Evolutionary conservation across 2,113 vertebrate genomes (phyloP).

Genomic region (Pedetes capensis): DNA sequence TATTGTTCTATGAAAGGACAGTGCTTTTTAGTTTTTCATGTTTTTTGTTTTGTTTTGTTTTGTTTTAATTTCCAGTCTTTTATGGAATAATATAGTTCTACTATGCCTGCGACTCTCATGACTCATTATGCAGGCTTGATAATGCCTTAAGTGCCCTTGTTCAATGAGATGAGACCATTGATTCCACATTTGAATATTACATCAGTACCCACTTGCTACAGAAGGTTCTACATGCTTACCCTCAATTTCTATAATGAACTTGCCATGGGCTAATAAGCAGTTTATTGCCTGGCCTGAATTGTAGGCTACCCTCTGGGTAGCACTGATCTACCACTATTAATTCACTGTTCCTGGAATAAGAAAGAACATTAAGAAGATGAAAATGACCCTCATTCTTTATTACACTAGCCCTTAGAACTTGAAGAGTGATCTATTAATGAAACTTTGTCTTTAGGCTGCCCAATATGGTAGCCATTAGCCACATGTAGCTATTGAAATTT

Average conservation of each 20-base stretch:
- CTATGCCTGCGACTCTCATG: not conserved
- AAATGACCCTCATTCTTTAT: not conserved
- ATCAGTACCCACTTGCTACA: not conserved
- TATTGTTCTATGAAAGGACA: not conserved
- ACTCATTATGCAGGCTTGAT: not conserved
- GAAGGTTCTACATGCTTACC: not conserved
- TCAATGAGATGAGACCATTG: not conserved
- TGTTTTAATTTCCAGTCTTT: not conserved
- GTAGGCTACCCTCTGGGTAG: not conserved
- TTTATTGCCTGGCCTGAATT: not conserved
- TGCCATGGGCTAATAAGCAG: not conserved
- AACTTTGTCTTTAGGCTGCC: not conserved
- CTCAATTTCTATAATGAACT: not conserved
- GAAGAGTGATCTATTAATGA: not conserved
- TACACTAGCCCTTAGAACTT: not conserved
- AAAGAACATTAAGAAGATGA: not conserved
- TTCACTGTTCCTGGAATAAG: not conserved
- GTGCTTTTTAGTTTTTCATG: too few species aligned
- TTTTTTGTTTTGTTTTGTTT: too few species aligned
- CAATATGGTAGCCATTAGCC: not conserved
- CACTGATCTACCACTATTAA: not conserved
- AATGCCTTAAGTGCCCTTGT: not conserved
- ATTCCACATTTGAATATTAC: not conserved
- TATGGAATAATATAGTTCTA: not conserved
- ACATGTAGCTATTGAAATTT: not conserved